A percentile compares a stretch with the other conserved stretches of the same genome.
phyloP scores from a whole-genome alignment of 2,797 vertebrate species.

The Leucoraja ocellata region DNA sequence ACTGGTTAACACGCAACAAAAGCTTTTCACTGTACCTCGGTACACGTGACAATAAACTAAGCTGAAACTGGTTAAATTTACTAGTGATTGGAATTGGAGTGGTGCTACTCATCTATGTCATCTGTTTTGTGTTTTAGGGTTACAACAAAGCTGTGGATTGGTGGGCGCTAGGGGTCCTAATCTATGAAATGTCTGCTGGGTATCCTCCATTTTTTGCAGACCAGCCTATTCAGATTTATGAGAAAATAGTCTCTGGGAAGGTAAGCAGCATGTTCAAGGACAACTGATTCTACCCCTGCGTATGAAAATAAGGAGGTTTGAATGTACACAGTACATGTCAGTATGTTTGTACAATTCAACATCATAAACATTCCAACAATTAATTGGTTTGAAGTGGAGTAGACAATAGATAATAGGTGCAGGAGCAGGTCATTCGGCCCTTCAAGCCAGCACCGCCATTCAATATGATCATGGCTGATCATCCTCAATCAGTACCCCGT shows the following conservation, averaged over 20 bases:
- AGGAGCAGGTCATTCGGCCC: no score
- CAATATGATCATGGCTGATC: no score
- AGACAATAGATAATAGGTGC: no score
- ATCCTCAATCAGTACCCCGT: no score
- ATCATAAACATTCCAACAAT: background rate
- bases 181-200: conserved; percentile 69
- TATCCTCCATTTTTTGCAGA: conserved; percentile 91
- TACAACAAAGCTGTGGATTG: conserved; percentile 95
- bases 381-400: background rate
- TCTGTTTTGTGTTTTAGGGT: conserved; percentile 57
- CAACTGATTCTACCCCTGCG: background rate
- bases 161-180: conserved; percentile 89
- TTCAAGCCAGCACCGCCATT: no score
- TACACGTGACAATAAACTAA: no score
- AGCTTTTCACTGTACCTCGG: no score
- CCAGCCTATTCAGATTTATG: conserved; percentile 92
- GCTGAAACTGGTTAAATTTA: no score
- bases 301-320: conserved; percentile 3
- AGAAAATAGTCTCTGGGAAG: conserved; percentile 95
- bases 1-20: no score
- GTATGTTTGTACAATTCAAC: no score
- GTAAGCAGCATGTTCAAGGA: conserved; percentile 53
- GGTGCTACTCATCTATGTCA: background rate
- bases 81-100: background rate
- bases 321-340: background rate